These are phyloP conservation scores for Polypterus senegalus DNA, from an alignment of 2,113 vertebrate genomes.

Conservation along the genomic window DNA sequence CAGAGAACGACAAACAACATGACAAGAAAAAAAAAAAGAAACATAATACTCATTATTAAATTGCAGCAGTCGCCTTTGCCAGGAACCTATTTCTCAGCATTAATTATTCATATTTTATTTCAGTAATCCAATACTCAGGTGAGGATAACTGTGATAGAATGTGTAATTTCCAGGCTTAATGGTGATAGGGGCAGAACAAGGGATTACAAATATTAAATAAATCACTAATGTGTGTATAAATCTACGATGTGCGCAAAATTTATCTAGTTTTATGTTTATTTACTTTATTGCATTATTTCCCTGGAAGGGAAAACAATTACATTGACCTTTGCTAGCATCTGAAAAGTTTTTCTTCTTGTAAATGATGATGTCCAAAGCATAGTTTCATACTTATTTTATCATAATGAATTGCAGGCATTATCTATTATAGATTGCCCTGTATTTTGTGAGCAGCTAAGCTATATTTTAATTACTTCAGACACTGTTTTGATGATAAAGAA, in stretches of 20 bases:
- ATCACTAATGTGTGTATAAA: conserved; percentile 38
- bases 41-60: conserved; percentile 94
- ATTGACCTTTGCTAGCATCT: conserved; percentile 34
- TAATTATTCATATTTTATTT: conserved; percentile 98
- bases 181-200: conserved; percentile 52
- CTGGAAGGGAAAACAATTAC: conserved; percentile 36
- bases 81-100: conserved; percentile 92
- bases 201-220: conserved; percentile 37
- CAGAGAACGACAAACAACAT: conserved; percentile 70
- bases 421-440: not conserved
- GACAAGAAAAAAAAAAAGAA: conserved; percentile 43
- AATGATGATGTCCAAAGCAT: conserved; percentile 7
- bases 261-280: conserved; percentile 45
- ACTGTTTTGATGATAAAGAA: no score
- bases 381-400: conserved; percentile 2
- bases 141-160: conserved; percentile 74
- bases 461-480: not conserved
- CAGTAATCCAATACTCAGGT: conserved; percentile 98
- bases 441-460: not conserved
- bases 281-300: conserved; percentile 40
- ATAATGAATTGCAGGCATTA: conserved; percentile 7
- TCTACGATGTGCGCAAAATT: conserved; percentile 26
- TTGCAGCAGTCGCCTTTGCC: conserved; percentile 83
- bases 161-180: conserved; percentile 84
- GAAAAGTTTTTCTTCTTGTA: conserved; percentile 15